Percentiles rank a stretch among this genome's conserved stretches.
Evolutionary conservation across 2,113 vertebrate genomes (phyloP).

Genomic region (Tachuris rubrigastra): DNA sequence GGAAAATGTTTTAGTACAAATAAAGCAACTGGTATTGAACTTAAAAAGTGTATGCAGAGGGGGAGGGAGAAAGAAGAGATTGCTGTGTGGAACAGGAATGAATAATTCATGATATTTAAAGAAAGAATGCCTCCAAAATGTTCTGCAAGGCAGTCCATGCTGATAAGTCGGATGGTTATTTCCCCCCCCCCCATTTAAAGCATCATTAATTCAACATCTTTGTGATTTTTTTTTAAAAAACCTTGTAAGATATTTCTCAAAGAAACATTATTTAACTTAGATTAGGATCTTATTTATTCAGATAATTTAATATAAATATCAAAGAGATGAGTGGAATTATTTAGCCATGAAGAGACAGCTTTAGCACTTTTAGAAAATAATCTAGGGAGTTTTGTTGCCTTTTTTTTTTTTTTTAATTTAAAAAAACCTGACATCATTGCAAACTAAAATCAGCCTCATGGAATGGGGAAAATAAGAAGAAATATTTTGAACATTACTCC

Average conservation of each 20-base stretch:
- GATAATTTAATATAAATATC: constrained; percentile 74
- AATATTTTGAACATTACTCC: constrained; percentile 82
- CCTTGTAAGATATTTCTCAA: constrained; percentile 54
- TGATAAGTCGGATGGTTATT: constrained; percentile 77
- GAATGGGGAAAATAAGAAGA: constrained; percentile 74
- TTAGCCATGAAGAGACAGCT: constrained; percentile 64
- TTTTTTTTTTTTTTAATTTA: not conserved
- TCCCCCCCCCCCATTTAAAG: constrained; percentile 69
- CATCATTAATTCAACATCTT: constrained; percentile 78
- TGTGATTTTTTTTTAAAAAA: constrained; percentile 54
- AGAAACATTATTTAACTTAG: constrained; percentile 74
- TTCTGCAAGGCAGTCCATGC: constrained; percentile 74
- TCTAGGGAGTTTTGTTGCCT: not conserved
- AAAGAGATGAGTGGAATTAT: constrained; percentile 69
- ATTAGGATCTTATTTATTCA: constrained; percentile 71
- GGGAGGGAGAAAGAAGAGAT: constrained; percentile 66
- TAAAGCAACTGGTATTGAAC: constrained; percentile 94
- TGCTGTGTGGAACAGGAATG: constrained; percentile 79
- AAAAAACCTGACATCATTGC: not conserved
- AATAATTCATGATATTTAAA: constrained; percentile 95
- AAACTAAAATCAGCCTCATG: constrained; percentile 75
- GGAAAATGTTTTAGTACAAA: constrained; percentile 96
- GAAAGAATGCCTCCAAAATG: constrained; percentile 82
- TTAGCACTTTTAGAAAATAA: constrained; percentile 61
- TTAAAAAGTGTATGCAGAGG: constrained; percentile 75